Conservation (phyloP, 2,888 invertebrate species). For the Blera fallax region DNA sequence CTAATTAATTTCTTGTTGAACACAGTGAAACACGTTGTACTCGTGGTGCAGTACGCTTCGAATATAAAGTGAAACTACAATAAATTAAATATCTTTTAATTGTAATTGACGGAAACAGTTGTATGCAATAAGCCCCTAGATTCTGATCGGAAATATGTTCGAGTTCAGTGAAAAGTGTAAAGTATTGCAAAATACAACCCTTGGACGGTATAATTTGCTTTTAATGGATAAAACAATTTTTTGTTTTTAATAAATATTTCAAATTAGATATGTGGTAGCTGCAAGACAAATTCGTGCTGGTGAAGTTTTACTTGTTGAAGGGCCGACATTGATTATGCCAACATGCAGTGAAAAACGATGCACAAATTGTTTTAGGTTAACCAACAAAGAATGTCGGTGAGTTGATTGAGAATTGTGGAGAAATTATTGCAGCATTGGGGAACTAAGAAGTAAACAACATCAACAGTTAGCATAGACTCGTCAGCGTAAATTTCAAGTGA, state of each 20-base stretch:
- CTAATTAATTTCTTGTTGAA: slow-evolving; percentile 57
- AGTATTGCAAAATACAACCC: slow-evolving; percentile 75
- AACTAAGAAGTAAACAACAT: too few relatives aligned
- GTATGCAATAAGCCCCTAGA: not conserved
- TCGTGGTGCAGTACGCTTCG: not conserved
- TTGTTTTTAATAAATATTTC: not conserved
- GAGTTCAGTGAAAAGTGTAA: slow-evolving; percentile 78
- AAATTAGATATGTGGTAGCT: slow-evolving; percentile 83
- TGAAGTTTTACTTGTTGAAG: slow-evolving; percentile 84
- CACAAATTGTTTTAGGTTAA: slow-evolving; percentile 82
- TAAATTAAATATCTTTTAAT: slow-evolving; percentile 31
- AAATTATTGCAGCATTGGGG: too few relatives aligned
- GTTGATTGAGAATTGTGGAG: slow-evolving; percentile 2
- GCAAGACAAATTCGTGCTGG: slow-evolving; percentile 83
- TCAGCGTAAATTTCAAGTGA: too few relatives aligned
- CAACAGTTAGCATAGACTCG: too few relatives aligned
- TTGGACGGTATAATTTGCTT: slow-evolving; percentile 76
- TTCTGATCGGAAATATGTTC: slow-evolving; percentile 69
- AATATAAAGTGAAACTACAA: slow-evolving; percentile 2
- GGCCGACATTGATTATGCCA: slow-evolving; percentile 84
- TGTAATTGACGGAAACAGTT: slow-evolving; percentile 50
- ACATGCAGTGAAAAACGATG: slow-evolving; percentile 80
- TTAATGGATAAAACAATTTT: slow-evolving; percentile 2
- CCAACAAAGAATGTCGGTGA: slow-evolving; percentile 78
- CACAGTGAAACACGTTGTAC: not conserved